These are phyloP conservation scores for Chlorodrepanis virens DNA, from an alignment of 2,113 vertebrate species.

Conservation along the genomic window DNA sequence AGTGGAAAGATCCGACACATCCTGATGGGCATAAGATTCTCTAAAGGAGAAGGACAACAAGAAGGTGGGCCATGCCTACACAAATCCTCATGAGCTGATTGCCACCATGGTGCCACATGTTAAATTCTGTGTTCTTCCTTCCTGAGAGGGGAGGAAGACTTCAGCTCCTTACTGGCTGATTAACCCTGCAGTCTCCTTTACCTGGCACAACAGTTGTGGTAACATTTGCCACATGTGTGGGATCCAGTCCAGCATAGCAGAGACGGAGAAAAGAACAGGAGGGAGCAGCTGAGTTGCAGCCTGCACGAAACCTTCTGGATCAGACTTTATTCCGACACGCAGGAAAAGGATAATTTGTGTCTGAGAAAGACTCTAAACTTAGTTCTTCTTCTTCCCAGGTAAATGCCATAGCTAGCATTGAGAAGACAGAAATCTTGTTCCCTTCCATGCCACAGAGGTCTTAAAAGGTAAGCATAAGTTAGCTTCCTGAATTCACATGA, in stretches of 20 bases:
- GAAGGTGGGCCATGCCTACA: neutral
- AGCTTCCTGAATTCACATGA: neutral
- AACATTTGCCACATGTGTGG: neutral
- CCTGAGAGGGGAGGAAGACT: neutral
- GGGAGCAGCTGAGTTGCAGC: neutral
- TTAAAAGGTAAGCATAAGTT: neutral
- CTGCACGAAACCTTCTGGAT: neutral
- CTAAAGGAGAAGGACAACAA: neutral
- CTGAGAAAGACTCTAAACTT: neutral
- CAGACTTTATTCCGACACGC: fast-evolving
- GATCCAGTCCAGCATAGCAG: neutral
- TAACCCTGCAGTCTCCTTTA: neutral
- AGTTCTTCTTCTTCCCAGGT: neutral
- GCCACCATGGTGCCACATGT: neutral
- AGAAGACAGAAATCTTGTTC: neutral
- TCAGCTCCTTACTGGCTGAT: neutral
- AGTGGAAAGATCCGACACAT: neutral
- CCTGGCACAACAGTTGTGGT: neutral
- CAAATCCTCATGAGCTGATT: neutral
- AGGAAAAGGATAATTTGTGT: neutral
- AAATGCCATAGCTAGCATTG: neutral
- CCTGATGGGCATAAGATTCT: neutral
- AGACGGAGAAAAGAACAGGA: neutral
- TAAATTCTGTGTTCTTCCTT: neutral
- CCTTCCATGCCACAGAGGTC: neutral